Conservation (phyloP, 2,113 vertebrate species). For the Oncorhynchus mykiss region DNA sequence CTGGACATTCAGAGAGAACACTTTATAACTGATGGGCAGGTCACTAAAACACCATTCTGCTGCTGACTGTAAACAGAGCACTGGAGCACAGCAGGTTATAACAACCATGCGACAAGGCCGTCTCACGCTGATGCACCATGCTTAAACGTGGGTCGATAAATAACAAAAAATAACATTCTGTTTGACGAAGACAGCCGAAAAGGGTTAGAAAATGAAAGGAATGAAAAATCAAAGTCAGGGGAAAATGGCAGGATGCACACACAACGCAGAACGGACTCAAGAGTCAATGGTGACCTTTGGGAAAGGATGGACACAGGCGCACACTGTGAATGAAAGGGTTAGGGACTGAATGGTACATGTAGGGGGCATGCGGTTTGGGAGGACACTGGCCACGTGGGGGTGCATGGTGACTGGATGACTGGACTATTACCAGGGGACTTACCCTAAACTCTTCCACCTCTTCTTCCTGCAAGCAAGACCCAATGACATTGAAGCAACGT, state of each 20-base stretch:
- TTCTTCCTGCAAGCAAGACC: conserved; percentile 99
- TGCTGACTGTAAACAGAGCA: conserved; percentile 40
- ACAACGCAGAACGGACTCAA: conserved; percentile 39
- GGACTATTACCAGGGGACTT: conserved; percentile 79
- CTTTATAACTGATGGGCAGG: too few relatives aligned
- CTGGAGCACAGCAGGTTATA: conserved; percentile 5
- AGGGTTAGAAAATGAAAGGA: conserved; percentile 48
- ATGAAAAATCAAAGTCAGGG: conserved; percentile 28
- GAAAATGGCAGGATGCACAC: conserved; percentile 49
- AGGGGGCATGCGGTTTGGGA: conserved; percentile 1
- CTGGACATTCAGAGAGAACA: too few relatives aligned
- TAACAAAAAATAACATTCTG: conserved; percentile 29
- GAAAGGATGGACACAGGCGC: conserved; percentile 39
- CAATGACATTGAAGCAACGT: conserved; percentile 91
- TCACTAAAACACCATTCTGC: too few relatives aligned
- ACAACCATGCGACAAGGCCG: conserved; percentile 61
- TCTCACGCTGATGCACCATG: conserved; percentile 55
- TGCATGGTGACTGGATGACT: conserved; percentile 20
- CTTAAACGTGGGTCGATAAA: conserved; percentile 30
- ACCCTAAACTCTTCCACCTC: conserved; percentile 99
- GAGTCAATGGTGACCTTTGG: conserved; percentile 43
- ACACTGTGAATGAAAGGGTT: conserved; percentile 40
- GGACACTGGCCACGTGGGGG: background rate
- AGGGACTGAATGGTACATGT: conserved; percentile 20
- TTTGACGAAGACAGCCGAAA: conserved; percentile 56